Evolutionary conservation across 2,888 invertebrate genomes (phyloP), one percentile per base, ranked within the genome.

Genomic region (Nudaria mundana): DNA sequence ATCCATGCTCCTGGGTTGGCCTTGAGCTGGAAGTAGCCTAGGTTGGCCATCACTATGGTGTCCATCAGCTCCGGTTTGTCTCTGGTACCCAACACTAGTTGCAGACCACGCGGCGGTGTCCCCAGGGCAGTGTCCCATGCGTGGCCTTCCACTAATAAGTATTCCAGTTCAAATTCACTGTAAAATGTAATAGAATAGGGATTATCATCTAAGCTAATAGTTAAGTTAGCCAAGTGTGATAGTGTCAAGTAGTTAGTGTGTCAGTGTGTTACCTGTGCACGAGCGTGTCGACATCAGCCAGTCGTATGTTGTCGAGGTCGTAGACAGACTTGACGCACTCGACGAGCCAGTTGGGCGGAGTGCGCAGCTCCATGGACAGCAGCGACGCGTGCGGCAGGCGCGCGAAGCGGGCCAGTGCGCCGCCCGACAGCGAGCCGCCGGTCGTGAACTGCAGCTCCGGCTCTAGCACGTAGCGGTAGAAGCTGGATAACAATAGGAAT

Each of bases 21-120:
- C 85, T 99, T 99, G 18, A 99, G 88, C 85, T 89, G 89, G 90
- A 99, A 99, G 84, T 99, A 99, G 8, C 99, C 99, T 58, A 99
- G 90, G 85, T 99, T 99, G 4, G 99, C 99, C 99, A 99, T 99
- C n/a, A 99, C 99, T 59, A 99, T 99, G 11, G 99, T 99, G 81
- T 99, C 99, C 57, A 96, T 95, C 54, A 93, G 91, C 4, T 94
- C 92, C 0, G 95, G 94, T 42, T 92, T 88, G n/a, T 90, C 90
- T 47, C 94, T 92, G 0, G 97, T 95, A 29, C 98, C 98, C 32
- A 99, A 88, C 3, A 96, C 95, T 44, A 99, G 94, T 85, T 99
- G 99, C n/a, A 99, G 90, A 0, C 99, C 99, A 52, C 99, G 91
- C 0, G 99, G 99, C 0, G 98, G 98, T 56, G 97, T 97, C 36